phyloP scores from a whole-genome alignment of 1,140 invertebrate species.

The Microplitis demolitor region DNA sequence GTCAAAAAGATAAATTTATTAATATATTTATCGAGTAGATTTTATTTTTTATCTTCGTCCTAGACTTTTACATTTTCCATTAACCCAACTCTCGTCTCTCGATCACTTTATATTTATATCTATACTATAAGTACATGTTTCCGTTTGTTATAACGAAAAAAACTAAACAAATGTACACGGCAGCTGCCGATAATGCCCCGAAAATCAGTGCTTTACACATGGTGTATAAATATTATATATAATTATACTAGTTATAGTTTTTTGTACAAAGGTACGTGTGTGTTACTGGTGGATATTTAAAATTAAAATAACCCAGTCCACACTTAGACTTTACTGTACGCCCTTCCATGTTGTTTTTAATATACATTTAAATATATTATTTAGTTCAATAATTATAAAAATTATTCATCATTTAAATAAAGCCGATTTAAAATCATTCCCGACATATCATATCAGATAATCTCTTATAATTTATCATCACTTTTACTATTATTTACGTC shows the following conservation, averaged over 20 bases:
- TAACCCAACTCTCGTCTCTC: not conserved
- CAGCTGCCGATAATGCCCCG: constrained; percentile 25
- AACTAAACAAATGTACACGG: not conserved
- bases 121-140: not conserved
- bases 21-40: not conserved
- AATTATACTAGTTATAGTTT: constrained; percentile 50
- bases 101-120: not conserved
- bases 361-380: constrained; percentile 43
- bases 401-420: constrained; percentile 31
- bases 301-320: constrained; percentile 33
- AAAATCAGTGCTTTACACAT: constrained; percentile 44
- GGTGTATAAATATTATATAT: constrained; percentile 42
- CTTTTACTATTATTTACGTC: not conserved
- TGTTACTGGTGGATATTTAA: constrained; percentile 32
- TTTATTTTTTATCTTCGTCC: not conserved
- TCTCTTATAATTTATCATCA: not conserved
- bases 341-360: constrained; percentile 44
- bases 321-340: constrained; percentile 46
- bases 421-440: constrained; percentile 32
- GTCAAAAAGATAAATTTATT: constrained; percentile 5
- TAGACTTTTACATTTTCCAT: not conserved
- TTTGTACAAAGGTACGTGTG: constrained; percentile 52
- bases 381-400: constrained; percentile 35
- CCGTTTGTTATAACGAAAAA: not conserved
- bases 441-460: constrained; percentile 6